Percentiles rank a stretch among this genome's conserved stretches.
Evolutionary conservation across 2,797 vertebrate species (phyloP).

Genomic region (Salmo trutta): DNA sequence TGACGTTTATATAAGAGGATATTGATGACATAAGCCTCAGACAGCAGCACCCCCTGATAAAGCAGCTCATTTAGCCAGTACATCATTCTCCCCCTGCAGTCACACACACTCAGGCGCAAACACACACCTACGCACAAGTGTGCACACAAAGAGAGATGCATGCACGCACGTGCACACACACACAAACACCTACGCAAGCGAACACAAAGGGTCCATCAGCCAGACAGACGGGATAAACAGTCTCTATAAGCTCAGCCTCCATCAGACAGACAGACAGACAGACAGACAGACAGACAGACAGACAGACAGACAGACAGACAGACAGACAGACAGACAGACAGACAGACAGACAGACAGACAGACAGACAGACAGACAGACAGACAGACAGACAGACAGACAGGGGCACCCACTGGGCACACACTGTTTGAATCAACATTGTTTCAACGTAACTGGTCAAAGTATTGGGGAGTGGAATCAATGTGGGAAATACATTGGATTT

Average conservation of each 20-base stretch:
- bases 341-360: neutral
- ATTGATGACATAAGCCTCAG: conserved; percentile 93
- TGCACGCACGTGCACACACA: neutral
- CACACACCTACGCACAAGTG: neutral
- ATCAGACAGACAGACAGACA: neutral
- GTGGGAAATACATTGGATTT: too few species aligned
- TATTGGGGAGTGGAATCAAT: too few species aligned
- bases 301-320: neutral
- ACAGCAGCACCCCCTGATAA: conserved; percentile 81
- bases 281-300: too few species aligned
- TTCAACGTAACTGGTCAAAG: too few species aligned
- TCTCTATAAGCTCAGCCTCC: too few species aligned
- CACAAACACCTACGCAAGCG: neutral
- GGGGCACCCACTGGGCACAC: too few species aligned
- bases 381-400: neutral
- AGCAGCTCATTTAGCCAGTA: conserved; percentile 76
- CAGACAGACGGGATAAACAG: neutral
- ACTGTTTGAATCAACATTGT: too few species aligned
- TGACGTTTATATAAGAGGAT: conserved; percentile 99
- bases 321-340: neutral
- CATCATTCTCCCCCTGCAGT: conserved; percentile 91
- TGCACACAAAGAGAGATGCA: neutral
- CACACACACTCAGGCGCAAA: conserved; percentile 39
- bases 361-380: neutral
- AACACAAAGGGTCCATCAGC: too few species aligned